Evolutionary conservation across 1,140 invertebrate species (phyloP).

Genomic region (Riptortus pedestris): DNA sequence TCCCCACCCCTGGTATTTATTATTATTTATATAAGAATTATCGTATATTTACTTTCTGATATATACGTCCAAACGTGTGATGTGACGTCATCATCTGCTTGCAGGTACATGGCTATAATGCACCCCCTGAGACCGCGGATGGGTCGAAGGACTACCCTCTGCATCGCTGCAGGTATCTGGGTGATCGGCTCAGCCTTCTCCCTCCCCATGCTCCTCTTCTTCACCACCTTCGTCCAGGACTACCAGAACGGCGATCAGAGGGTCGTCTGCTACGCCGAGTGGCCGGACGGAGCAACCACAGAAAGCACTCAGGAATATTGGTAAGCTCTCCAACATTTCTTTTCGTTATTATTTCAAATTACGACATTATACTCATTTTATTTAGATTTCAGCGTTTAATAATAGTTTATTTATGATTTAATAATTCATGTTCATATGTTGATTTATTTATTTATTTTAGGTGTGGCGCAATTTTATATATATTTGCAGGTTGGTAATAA

Average conservation of each 20-base stretch:
- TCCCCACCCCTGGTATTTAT: background rate
- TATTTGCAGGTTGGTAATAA: too few relatives aligned
- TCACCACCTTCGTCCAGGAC: conserved; percentile 52
- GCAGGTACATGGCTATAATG: conserved; percentile 85
- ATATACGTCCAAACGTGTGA: too few relatives aligned
- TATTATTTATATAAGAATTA: too few relatives aligned
- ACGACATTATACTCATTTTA: too few relatives aligned
- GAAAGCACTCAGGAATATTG: conserved; percentile 62
- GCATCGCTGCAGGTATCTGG: conserved; percentile 74
- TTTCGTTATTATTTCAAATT: background rate
- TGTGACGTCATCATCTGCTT: too few relatives aligned
- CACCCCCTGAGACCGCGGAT: conserved; percentile 75
- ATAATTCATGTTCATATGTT: too few relatives aligned
- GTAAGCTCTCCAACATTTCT: too few relatives aligned
- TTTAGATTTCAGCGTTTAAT: too few relatives aligned
- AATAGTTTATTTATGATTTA: too few relatives aligned
- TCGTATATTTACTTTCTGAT: too few relatives aligned
- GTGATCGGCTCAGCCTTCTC: conserved; percentile 60
- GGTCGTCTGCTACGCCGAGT: conserved; percentile 65
- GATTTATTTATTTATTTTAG: too few relatives aligned
- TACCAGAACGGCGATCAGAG: conserved; percentile 50
- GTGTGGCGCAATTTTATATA: too few relatives aligned
- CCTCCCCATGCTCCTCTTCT: conserved; percentile 73
- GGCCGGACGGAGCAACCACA: conserved; percentile 66
- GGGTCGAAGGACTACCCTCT: conserved; percentile 67